These are phyloP conservation scores for Cebuella pygmaea DNA, from an alignment of 2,797 vertebrate species.

Conservation along the genomic window DNA sequence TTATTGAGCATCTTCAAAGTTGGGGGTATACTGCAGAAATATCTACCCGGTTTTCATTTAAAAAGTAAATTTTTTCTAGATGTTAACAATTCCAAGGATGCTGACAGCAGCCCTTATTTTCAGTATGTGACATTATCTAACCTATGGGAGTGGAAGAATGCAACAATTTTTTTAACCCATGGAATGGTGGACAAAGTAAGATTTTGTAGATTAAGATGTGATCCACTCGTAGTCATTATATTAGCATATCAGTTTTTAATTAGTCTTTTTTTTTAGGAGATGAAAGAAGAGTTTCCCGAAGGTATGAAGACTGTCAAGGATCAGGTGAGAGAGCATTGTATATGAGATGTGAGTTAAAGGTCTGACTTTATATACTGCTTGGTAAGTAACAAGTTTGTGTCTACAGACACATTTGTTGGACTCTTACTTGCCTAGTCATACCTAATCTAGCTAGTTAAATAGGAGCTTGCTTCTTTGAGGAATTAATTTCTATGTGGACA, in stretches of 20 bases:
- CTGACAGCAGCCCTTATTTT: slow-evolving; percentile 55
- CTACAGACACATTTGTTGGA: slow-evolving; percentile 8
- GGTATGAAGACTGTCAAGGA: slow-evolving; percentile 88
- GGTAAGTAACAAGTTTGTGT: slow-evolving; percentile 25
- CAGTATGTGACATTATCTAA: slow-evolving; percentile 28
- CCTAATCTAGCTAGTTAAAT: neutral
- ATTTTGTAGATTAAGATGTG: slow-evolving; percentile 49
- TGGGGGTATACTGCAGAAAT: slow-evolving; percentile 42
- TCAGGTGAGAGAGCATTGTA: slow-evolving; percentile 83
- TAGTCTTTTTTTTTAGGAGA: slow-evolving; percentile 84
- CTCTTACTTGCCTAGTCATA: neutral
- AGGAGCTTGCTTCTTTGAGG: neutral
- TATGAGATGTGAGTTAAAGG: slow-evolving; percentile 47
- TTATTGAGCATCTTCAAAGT: slow-evolving; percentile 57
- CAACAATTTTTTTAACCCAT: slow-evolving; percentile 48
- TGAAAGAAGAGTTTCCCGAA: slow-evolving; percentile 86
- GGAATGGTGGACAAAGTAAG: slow-evolving; percentile 43
- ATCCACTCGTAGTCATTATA: slow-evolving; percentile 28
- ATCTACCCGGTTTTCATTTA: slow-evolving; percentile 50
- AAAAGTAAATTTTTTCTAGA: slow-evolving; percentile 4
- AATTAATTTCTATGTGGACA: neutral
- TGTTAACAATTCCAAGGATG: slow-evolving; percentile 36
- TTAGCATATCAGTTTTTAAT: slow-evolving; percentile 65
- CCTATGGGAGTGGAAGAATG: slow-evolving; percentile 31
- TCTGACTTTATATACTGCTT: slow-evolving; percentile 12